These are phyloP conservation scores for Caenorhabditis uteleia DNA, from an alignment of 2,888 invertebrate species.

Conservation along the genomic window DNA sequence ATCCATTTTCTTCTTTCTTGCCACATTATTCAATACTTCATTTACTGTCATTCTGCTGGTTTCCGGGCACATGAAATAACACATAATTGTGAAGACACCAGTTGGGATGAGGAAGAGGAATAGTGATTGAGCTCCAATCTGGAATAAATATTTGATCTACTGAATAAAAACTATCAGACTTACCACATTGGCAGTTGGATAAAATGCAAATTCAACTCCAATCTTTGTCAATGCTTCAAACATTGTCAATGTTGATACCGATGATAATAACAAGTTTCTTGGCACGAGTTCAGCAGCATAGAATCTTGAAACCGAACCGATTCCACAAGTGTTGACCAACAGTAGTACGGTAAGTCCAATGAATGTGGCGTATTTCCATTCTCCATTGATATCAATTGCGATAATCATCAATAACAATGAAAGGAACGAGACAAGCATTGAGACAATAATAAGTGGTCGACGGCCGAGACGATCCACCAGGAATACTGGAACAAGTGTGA, in stretches of 20 bases:
- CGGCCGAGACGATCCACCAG: conserved; percentile 52
- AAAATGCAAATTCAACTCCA: conserved; percentile 52
- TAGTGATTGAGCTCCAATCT: conserved; percentile 47
- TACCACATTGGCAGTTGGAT: conserved; percentile 53
- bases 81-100: conserved; percentile 40
- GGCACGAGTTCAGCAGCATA: conserved; percentile 55
- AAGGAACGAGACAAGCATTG: conserved; percentile 38
- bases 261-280: conserved; percentile 39
- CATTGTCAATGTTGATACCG: conserved; percentile 45
- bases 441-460: conserved; percentile 45
- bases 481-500: conserved; percentile 51
- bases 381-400: conserved; percentile 35
- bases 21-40: conserved; percentile 47
- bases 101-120: conserved; percentile 49
- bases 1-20: conserved; percentile 38
- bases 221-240: conserved; percentile 52
- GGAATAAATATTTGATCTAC: conserved; percentile 3
- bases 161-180: conserved; percentile 6
- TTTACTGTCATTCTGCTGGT: conserved; percentile 49
- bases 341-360: conserved; percentile 40
- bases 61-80: conserved; percentile 49
- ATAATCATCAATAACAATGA: conserved; percentile 39
- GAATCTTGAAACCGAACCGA: conserved; percentile 52
- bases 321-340: conserved; percentile 47
- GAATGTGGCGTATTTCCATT: conserved; percentile 42